These are phyloP conservation scores for Napeogenes sylphis DNA, from an alignment of 2,888 invertebrate genomes.

Conservation along the genomic window DNA sequence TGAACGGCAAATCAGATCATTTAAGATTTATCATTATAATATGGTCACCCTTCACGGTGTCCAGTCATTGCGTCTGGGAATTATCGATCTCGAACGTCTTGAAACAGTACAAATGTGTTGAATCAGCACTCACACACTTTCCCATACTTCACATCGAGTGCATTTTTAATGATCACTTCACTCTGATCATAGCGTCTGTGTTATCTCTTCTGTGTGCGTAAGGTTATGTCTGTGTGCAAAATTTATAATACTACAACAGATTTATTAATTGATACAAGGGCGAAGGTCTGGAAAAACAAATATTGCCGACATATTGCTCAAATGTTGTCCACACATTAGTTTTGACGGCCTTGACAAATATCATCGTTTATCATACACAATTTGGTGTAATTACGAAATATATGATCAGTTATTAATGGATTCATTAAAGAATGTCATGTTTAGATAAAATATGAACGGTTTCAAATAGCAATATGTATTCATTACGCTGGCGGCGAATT, in stretches of 20 bases:
- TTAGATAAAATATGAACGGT: slow-evolving; percentile 16
- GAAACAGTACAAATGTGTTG: slow-evolving; percentile 59
- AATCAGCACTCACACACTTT: slow-evolving; percentile 52
- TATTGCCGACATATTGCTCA: neutral
- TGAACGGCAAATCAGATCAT: no score
- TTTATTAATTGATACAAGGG: neutral
- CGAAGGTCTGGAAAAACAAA: slow-evolving; percentile 1
- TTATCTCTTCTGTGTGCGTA: neutral
- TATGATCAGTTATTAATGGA: slow-evolving; percentile 13
- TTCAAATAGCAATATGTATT: slow-evolving; percentile 9
- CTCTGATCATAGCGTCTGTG: slow-evolving; percentile 10
- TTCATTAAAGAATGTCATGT: slow-evolving; percentile 13
- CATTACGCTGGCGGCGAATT: slow-evolving; percentile 10
- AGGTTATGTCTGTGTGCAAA: neutral
- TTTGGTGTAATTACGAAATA: slow-evolving; percentile 14
- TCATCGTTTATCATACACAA: slow-evolving; percentile 6
- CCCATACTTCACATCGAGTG: slow-evolving; percentile 46
- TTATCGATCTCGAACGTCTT: slow-evolving; percentile 44
- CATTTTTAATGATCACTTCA: slow-evolving; percentile 61
- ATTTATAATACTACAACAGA: neutral
- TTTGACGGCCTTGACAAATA: slow-evolving; percentile 6
- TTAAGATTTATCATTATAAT: neutral
- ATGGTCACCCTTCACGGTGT: slow-evolving; percentile 38
- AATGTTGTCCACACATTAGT: slow-evolving; percentile 4
- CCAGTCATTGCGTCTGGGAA: slow-evolving; percentile 65